Conservation (phyloP, 2,113 vertebrate species). For the Oryzias melastigma region DNA sequence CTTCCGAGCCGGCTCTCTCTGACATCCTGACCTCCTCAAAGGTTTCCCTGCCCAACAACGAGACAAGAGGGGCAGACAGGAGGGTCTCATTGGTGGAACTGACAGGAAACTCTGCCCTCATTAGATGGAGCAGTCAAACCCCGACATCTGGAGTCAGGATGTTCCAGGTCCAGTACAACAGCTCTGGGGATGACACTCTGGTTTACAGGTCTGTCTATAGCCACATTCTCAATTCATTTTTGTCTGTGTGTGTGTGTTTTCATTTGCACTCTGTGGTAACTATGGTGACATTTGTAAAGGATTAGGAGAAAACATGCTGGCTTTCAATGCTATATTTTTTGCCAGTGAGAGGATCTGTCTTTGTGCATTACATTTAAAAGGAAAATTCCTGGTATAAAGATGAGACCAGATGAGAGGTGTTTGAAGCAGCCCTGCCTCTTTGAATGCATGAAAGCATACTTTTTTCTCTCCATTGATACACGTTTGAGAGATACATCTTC, state of each 20-base stretch:
- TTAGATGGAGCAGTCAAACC: conserved; percentile 87
- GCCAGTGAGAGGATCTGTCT: too few relatives aligned
- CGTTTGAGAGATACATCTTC: too few relatives aligned
- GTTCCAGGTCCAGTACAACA: conserved; percentile 98
- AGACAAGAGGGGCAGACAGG: conserved; percentile 73
- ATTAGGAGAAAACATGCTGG: background rate
- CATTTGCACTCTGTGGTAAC: background rate
- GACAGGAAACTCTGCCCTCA: conserved; percentile 87
- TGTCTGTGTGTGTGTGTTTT: background rate
- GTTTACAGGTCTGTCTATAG: conserved; percentile 86
- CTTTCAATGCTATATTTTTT: too few relatives aligned
- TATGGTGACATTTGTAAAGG: background rate
- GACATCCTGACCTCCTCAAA: conserved; percentile 91
- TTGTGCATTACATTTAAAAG: conserved; percentile 19
- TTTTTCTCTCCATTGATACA: too few relatives aligned
- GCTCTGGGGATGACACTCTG: conserved; percentile 86
- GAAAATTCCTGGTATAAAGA: conserved; percentile 22
- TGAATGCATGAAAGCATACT: too few relatives aligned
- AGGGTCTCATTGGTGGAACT: conserved; percentile 84
- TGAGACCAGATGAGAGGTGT: conserved; percentile 48
- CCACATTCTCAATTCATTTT: background rate
- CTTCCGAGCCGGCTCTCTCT: conserved; percentile 77
- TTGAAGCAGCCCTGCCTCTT: background rate
- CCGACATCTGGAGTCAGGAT: conserved; percentile 83
- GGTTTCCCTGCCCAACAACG: conserved; percentile 64